These are phyloP conservation scores for Drosophila jambulina DNA, from an alignment of 1,140 invertebrate genomes.

Conservation along the genomic window DNA sequence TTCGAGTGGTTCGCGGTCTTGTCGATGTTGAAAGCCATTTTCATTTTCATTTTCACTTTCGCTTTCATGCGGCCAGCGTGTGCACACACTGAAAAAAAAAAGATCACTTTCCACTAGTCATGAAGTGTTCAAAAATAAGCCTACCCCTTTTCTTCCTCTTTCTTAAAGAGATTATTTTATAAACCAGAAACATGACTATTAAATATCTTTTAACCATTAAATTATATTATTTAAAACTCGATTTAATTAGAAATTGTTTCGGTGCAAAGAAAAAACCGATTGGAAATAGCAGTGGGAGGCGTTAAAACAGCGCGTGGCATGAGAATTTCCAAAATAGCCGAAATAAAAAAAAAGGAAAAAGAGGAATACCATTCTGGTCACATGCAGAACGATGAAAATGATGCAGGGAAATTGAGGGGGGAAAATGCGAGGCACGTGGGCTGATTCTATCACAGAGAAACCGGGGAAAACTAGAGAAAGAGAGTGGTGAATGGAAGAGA, in stretches of 20 bases:
- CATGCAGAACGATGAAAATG: slow-evolving; percentile 57
- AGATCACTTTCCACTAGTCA: background rate
- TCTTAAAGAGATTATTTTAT: background rate
- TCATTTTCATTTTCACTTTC: slow-evolving; percentile 44
- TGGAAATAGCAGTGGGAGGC: slow-evolving; percentile 32
- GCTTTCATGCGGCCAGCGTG: slow-evolving; percentile 32
- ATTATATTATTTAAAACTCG: background rate
- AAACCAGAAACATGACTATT: background rate
- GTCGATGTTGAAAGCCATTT: slow-evolving; percentile 56
- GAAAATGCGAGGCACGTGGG: slow-evolving; percentile 55
- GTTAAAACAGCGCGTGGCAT: slow-evolving; percentile 67
- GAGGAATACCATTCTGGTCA: slow-evolving; percentile 63
- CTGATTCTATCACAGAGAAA: slow-evolving; percentile 31
- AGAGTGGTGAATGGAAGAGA: slow-evolving; percentile 19
- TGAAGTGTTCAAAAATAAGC: slow-evolving; percentile 3
- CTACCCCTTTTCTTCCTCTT: no score
- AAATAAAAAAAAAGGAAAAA: slow-evolving; percentile 33
- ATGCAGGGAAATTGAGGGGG: slow-evolving; percentile 10
- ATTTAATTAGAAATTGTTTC: background rate
- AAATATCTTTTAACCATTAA: background rate
- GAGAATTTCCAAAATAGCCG: slow-evolving; percentile 64
- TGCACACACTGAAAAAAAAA: slow-evolving; percentile 25
- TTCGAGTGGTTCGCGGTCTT: slow-evolving; percentile 62
- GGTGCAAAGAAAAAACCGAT: slow-evolving; percentile 13
- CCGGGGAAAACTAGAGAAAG: slow-evolving; percentile 16